These are phyloP conservation scores for Elephas maximus DNA, from an alignment of 2,113 vertebrate species.

Conservation along the genomic window DNA sequence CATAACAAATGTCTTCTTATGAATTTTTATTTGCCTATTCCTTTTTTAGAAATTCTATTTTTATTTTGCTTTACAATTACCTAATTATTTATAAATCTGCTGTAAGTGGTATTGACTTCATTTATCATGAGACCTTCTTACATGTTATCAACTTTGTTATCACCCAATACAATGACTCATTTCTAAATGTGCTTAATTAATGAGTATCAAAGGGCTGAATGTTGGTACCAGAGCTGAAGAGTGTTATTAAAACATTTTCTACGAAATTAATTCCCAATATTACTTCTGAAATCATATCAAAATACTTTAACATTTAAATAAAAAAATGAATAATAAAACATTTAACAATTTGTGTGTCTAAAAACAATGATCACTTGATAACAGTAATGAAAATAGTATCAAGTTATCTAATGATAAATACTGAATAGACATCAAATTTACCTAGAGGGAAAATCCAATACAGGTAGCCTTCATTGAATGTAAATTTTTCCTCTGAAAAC, in stretches of 20 bases:
- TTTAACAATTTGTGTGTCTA: background rate
- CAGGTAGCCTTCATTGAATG: background rate
- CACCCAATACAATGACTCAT: background rate
- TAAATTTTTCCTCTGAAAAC: background rate
- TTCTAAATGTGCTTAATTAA: background rate
- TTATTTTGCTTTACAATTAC: background rate
- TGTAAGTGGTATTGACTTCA: background rate
- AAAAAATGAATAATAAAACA: constrained; percentile 46
- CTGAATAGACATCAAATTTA: background rate
- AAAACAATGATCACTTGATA: background rate
- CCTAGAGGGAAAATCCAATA: background rate
- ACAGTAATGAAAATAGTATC: background rate
- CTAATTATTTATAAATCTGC: constrained; percentile 2
- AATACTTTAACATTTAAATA: background rate
- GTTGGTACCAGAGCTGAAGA: background rate
- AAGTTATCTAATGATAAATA: background rate
- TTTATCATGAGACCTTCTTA: background rate
- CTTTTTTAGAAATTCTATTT: background rate
- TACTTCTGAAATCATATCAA: background rate
- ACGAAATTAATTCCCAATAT: background rate
- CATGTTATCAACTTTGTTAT: background rate
- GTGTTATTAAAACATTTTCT: background rate
- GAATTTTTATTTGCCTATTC: background rate
- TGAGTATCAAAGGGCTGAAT: background rate
- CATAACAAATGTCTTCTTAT: background rate